Evolutionary conservation across 2,797 vertebrate genomes (phyloP), one percentile per base, ranked within the genome.

Genomic region (Kryptolebias ocellatus): DNA sequence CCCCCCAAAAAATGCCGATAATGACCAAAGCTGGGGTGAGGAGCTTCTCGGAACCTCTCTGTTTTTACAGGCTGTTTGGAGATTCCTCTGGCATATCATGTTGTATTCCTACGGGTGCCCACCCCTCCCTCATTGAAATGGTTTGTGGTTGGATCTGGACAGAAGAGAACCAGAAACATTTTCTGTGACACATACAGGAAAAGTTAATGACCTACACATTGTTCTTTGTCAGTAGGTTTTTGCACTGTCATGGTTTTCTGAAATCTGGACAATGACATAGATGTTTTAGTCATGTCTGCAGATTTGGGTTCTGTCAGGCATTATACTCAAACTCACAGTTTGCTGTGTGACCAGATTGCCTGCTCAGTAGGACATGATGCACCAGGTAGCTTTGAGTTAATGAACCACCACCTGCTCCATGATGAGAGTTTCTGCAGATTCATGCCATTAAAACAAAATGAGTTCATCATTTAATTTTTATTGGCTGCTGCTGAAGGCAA

Each of bases 11-110:
- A 83, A 53, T 60, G 72, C 83, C 91, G 92, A 89, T 90, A 84
- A 53, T 55, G 81, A 81, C 82, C 53, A 5, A 79, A 63, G 79
- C 85, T 69, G 0, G 27, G 75, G 78, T 56, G 52, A 77, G 71
- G 79, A 85, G 80, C 76, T 94, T 93, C 92, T 93, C 89, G 86
- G 91, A 94, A 93, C 87, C 84, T 80, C 85, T 90, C 85, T 89
- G 72, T 90, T 94, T 93, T 92, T 89, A 92, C 85, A 90, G 87
- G 85, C 89, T 73, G 60, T 85, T 87, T 69, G 89, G 89, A 90
- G 89, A 92, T 92, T 93, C 87, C 86, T 89, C 74, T 76, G 58
- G 85, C 80, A 88, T 89, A 91, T 89, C 86, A 67, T 87, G 81
- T 91, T 91, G 91, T 93, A 92, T 93, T 92, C 89, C 90, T 91